These are phyloP conservation scores for Protodeltote pygarga DNA, from an alignment of 2,888 invertebrate genomes.

Conservation along the genomic window DNA sequence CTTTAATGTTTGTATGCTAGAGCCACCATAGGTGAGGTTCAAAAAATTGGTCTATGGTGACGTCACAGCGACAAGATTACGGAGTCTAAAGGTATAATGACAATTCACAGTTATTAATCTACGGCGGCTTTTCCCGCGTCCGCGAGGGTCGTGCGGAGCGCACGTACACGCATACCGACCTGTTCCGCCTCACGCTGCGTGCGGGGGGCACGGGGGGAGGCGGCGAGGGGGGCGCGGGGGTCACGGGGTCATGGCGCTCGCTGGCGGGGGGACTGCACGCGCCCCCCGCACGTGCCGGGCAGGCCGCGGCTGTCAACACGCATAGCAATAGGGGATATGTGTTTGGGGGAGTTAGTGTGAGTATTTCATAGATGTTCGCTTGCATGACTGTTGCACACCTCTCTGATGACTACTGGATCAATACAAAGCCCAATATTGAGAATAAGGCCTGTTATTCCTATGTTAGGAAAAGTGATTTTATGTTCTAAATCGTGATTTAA, in stretches of 20 bases:
- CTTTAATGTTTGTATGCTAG: too few species aligned
- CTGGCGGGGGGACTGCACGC: slow-evolving; percentile 64
- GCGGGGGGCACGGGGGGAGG: slow-evolving; percentile 45
- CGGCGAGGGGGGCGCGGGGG: slow-evolving; percentile 35
- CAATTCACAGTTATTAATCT: slow-evolving; percentile 73
- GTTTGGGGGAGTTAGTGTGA: slow-evolving; percentile 93
- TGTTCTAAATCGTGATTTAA: too few species aligned
- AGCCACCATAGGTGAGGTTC: too few species aligned
- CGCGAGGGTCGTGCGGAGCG: slow-evolving; percentile 75
- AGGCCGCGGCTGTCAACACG: slow-evolving; percentile 87
- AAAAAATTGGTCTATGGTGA: too few species aligned
- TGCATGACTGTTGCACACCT: too few species aligned
- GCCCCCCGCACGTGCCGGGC: slow-evolving; percentile 92
- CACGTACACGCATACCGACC: slow-evolving; percentile 77
- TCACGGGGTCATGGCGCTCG: slow-evolving; percentile 66
- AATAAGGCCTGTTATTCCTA: too few species aligned
- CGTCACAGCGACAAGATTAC: too few species aligned
- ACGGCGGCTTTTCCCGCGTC: slow-evolving; percentile 81
- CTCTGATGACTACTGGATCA: too few species aligned
- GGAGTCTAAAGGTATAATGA: too few species aligned
- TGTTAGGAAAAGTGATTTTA: too few species aligned
- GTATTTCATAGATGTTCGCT: too few species aligned
- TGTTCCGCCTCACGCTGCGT: slow-evolving; percentile 70
- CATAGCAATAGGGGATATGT: slow-evolving; percentile 90
- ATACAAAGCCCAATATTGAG: too few species aligned